Conservation (phyloP, 2,797 vertebrate species). For the Sphaeramia orbicularis region DNA sequence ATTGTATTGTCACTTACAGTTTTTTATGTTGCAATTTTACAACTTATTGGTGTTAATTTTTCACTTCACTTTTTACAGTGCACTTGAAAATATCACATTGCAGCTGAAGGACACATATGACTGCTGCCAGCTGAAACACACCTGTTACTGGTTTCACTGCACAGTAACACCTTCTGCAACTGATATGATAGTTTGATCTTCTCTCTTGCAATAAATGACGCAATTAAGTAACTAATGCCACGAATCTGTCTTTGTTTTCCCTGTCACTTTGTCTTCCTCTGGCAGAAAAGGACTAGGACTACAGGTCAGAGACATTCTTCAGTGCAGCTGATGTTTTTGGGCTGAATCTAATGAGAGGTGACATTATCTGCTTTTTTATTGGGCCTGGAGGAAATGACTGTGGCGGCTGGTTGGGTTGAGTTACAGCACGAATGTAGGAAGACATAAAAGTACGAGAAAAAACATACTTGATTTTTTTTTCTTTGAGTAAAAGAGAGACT, state of each 20-base stretch:
- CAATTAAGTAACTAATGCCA: conserved; percentile 17
- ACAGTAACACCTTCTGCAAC: neutral
- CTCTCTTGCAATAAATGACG: conserved; percentile 36
- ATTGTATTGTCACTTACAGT: too few relatives aligned
- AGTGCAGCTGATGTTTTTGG: conserved; percentile 14
- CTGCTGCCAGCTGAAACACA: conserved; percentile 16
- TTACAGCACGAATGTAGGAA: conserved; percentile 6
- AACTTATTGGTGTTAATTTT: too few relatives aligned
- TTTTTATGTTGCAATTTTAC: too few relatives aligned
- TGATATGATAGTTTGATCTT: conserved; percentile 25
- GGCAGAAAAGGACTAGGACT: conserved; percentile 21
- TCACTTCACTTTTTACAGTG: too few relatives aligned
- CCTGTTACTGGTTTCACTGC: conserved; percentile 8
- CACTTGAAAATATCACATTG: neutral
- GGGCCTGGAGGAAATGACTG: conserved; percentile 1
- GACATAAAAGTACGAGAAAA: neutral
- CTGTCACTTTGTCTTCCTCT: neutral
- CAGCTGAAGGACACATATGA: neutral
- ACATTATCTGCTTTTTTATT: conserved; percentile 43
- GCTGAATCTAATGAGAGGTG: conserved; percentile 40
- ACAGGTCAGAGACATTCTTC: conserved; percentile 39
- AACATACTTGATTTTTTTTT: neutral
- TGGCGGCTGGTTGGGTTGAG: conserved; percentile 20
- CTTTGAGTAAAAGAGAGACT: neutral
- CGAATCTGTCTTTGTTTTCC: conserved; percentile 14